These are phyloP conservation scores for Uromys caudimaculatus DNA, from an alignment of 2,797 vertebrate genomes.

Conservation along the genomic window DNA sequence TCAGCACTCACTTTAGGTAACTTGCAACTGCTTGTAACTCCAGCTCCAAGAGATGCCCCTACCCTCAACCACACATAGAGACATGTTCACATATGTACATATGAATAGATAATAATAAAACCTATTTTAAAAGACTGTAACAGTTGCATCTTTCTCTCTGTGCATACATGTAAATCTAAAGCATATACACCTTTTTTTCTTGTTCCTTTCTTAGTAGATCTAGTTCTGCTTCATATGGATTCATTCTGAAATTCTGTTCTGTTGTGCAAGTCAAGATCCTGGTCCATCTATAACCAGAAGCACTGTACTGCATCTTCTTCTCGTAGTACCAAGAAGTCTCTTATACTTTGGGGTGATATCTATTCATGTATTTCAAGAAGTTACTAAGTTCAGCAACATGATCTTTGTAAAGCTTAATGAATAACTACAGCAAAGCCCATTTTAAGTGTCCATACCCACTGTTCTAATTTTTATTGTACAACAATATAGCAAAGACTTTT, in stretches of 20 bases:
- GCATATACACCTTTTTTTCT: not conserved
- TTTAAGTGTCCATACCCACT: not conserved
- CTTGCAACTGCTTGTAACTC: too few species aligned
- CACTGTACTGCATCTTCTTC: not conserved
- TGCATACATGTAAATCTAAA: not conserved
- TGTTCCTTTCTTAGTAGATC: not conserved
- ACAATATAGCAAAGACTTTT: conserved; percentile 30
- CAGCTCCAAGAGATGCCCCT: too few species aligned
- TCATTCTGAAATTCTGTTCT: not conserved
- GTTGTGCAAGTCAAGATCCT: not conserved
- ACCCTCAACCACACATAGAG: too few species aligned
- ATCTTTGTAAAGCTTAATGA: not conserved
- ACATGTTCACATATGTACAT: too few species aligned
- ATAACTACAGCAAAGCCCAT: not conserved
- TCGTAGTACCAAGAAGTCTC: not conserved
- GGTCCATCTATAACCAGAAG: not conserved
- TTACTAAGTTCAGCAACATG: not conserved
- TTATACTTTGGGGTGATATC: not conserved
- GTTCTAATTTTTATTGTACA: conserved; percentile 12
- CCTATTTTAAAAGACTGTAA: not conserved
- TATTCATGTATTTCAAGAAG: not conserved
- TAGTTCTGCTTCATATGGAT: not conserved
- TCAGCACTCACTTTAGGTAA: too few species aligned
- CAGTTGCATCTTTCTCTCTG: not conserved
- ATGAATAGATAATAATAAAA: too few species aligned